phyloP scores from a whole-genome alignment of 2,888 invertebrate species.

The Coelinius sp. region DNA sequence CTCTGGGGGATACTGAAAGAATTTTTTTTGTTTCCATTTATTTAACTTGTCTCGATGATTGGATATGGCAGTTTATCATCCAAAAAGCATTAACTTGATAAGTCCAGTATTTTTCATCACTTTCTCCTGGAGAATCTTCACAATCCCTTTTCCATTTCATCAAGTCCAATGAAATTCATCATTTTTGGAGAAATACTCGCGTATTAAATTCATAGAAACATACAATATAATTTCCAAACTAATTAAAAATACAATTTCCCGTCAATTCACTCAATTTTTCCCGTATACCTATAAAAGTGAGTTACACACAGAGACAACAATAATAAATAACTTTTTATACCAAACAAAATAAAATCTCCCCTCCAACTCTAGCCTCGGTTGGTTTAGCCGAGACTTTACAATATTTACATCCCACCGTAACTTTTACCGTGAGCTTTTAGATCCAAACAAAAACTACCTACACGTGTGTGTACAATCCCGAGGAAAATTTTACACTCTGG shows the following conservation, averaged over 20 bases:
- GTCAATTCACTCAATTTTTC: background rate
- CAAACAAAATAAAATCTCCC: background rate
- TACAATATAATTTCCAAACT: background rate
- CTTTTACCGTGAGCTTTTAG: constrained; percentile 5
- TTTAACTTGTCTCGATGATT: background rate
- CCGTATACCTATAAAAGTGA: background rate
- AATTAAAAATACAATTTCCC: background rate
- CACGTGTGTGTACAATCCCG: background rate
- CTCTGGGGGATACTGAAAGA: background rate
- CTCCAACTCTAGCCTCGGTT: background rate
- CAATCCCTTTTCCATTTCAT: background rate
- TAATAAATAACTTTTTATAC: constrained; percentile 15
- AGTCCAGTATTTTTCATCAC: background rate
- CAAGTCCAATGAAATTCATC: background rate
- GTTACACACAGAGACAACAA: background rate
- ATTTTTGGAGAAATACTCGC: background rate
- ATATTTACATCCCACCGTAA: constrained; percentile 29
- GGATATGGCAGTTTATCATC: background rate
- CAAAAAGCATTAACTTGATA: background rate
- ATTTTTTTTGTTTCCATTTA: background rate
- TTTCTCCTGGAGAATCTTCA: background rate
- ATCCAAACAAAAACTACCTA: background rate
- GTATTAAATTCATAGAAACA: background rate
- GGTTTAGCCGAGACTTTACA: constrained; percentile 21
- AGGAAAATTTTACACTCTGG: background rate